Base-by-base conservation (phyloP, 2,113 vertebrate species). In the Podocnemis expansa region DNA sequence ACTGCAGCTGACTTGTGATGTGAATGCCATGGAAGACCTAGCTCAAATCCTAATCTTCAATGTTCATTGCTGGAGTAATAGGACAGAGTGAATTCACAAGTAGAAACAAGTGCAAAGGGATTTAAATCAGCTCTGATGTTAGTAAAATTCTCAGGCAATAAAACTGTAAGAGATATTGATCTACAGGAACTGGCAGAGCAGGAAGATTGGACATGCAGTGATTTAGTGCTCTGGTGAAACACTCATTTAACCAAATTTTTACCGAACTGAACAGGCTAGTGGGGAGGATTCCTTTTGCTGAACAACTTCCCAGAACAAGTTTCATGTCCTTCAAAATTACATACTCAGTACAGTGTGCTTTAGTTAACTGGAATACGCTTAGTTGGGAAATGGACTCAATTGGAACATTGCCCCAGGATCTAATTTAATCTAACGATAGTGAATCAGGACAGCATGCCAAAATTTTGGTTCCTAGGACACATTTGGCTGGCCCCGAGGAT, bases 221-320 rank as follows among this genome's bases (percentile, higher is more conserved):
- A 85, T 91, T 96, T 97, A 94, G 94, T 96, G 49, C 94, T 96
- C 91, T 89, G 73, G 91, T 89, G 93, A 95, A 82, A 84, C 10
- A 27, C n/a, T 94, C 95, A 91, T 96, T 96, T 96, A 38, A 93
- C 82, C 1, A 84, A 93, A 45, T 80, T 63, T 94, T 93, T 95
- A 78, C 82, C 95, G 96, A 90, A 80, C 86, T 85, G 51, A 45
- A 67, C 25, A 70, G n/a, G 63, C 63, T 70, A 4, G 2, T 9
- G 19, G 88, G 82, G 86, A 13, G 58, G 82, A 95, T 96, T 95
- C 63, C 54, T 93, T 24, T 45, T 93, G 51, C 88, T 49, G 52
- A 14, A 58, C 80, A 31, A 41, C 93, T 87, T 89, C 84, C 84
- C 89, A 92, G 85, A 94, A 75, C 45, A 58, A 56, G 8, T 38